Base-by-base conservation (phyloP, 2,797 vertebrate genomes). In the Sciurus vulgaris region DNA sequence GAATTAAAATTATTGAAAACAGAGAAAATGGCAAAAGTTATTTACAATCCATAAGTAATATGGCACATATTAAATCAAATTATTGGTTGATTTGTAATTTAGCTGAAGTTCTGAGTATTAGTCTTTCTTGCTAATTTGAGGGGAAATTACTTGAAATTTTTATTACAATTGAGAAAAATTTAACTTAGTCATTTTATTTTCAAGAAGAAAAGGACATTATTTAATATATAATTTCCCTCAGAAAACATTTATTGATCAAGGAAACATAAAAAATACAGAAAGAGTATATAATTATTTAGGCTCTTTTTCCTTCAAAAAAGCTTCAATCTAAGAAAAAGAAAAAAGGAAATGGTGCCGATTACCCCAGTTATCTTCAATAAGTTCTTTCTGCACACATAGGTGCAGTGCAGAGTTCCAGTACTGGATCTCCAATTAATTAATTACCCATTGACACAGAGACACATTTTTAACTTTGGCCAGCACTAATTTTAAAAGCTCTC, bases 221-320 rank as follows among this genome's bases (percentile, higher is more conserved):
- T 97, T 98, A 93, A 96, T 89, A 94, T 92, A 98, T 96, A 96
- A 97, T 97, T 82, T 92, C 89, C 97, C 97, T 84, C 96, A 98
- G 96, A 97, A 98, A 83, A 11, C 95, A 98, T 97, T 98, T 98
- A 97, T 97, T 97, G 92, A 97, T 98, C 93, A 98, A 94, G 93
- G 88, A 97, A 97, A 89, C 96, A 97, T 97, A 97, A 89, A 69
- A 63, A 65, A 65, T n/a, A 95, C 95, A 98, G 96, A 97, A 98
- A 96, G 93, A 97, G 89, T 97, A 98, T 97, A 96, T 96, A 98
- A 94, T 97, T 98, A 97, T 97, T 98, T 87, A 0, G 78, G 56
- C 77, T 94, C 95, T 81, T 82, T 92, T 97, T 79, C 81, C 96
- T 97, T 96, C 95, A 97, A 97, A 97, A 97, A 95, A 47, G 11